These are phyloP conservation scores for Saimiri boliviensis DNA, from an alignment of 2,113 vertebrate genomes.

Conservation along the genomic window DNA sequence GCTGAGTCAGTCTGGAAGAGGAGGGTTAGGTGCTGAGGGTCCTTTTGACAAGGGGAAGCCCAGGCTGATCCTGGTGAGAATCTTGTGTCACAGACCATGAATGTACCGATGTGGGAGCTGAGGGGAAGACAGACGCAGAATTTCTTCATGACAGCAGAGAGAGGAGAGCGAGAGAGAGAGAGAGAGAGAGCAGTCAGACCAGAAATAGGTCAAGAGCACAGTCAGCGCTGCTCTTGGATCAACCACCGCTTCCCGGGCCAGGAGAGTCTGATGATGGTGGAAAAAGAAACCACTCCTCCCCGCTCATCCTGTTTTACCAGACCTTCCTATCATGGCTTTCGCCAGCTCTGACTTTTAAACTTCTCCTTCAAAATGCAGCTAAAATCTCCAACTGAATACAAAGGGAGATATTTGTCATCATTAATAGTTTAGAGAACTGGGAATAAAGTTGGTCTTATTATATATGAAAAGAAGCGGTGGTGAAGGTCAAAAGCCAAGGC, in stretches of 20 bases:
- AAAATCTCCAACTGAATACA: not conserved
- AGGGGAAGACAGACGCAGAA: not conserved
- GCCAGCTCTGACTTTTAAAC: not conserved
- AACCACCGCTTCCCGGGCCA: rapidly evolving
- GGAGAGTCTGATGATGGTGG: not conserved
- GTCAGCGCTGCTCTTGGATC: not conserved
- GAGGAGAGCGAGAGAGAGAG: too few species aligned
- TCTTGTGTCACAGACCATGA: not conserved
- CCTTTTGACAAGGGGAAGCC: constrained; percentile 39
- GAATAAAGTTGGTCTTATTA: not conserved
- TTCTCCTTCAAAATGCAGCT: not conserved
- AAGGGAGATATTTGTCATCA: not conserved
- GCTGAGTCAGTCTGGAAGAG: not conserved
- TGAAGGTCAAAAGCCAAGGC: not conserved
- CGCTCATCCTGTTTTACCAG: not conserved
- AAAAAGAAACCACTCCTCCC: not conserved
- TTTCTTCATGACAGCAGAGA: not conserved
- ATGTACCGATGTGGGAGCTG: not conserved
- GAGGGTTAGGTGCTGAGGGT: not conserved
- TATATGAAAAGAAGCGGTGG: not conserved
- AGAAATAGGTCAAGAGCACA: not conserved
- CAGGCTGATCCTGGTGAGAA: constrained; percentile 16
- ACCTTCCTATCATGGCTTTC: not conserved
- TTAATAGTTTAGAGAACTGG: not conserved
- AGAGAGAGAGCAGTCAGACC: too few species aligned